Conservation (phyloP, 2,113 vertebrate species). For the Pampusana beccarii region DNA sequence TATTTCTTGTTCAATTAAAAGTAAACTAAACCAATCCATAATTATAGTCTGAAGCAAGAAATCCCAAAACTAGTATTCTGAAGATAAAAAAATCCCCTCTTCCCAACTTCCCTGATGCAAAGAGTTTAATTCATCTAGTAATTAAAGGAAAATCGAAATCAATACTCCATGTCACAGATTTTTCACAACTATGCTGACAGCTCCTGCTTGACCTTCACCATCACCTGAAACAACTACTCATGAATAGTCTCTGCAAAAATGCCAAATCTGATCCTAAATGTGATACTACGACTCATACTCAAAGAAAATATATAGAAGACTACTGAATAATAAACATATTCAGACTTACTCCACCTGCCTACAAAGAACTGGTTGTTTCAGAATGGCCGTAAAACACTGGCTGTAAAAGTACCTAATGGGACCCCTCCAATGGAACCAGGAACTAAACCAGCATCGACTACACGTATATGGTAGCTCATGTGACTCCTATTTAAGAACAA, state of each 20-base stretch:
- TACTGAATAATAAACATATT: neutral
- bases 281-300: neutral
- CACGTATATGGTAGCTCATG: fast-evolving
- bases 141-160: neutral
- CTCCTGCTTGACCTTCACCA: neutral
- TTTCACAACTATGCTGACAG: neutral
- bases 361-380: neutral
- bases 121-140: neutral
- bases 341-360: neutral
- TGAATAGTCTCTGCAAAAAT: neutral
- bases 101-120: neutral
- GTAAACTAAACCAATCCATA: neutral
- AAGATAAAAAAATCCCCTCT: neutral
- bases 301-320: neutral
- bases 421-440: neutral
- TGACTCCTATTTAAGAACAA: neutral
- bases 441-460: neutral
- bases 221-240: neutral
- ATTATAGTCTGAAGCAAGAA: neutral
- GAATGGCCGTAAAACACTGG: neutral
- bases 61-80: neutral
- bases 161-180: neutral
- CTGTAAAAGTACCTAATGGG: neutral
- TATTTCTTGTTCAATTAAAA: neutral
- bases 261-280: neutral